Evolutionary conservation across 2,888 invertebrate genomes (phyloP).

Genomic region (Prostheceraeus crozeri): DNA sequence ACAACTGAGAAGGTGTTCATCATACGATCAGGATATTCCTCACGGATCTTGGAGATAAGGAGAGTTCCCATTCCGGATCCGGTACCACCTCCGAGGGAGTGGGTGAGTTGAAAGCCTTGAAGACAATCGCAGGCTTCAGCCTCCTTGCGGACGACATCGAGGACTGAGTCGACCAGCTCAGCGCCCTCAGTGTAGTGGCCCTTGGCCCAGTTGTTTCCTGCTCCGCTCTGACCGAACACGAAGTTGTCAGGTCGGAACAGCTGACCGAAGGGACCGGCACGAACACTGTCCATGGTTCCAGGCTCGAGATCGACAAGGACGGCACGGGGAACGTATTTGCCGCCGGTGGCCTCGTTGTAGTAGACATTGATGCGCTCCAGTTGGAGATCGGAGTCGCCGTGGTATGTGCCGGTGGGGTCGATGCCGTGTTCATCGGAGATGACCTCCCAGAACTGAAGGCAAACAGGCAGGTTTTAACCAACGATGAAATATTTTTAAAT

Average conservation of each 20-base stretch:
- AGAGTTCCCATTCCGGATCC: slow-evolving; percentile 30
- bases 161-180: slow-evolving; percentile 69
- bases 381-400: slow-evolving; percentile 46
- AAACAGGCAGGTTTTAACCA: too few species aligned
- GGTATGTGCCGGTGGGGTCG: slow-evolving; percentile 77
- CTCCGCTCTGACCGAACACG: slow-evolving; percentile 63
- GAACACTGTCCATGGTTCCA: slow-evolving; percentile 76
- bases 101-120: slow-evolving; percentile 60
- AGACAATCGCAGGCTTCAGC: slow-evolving; percentile 79
- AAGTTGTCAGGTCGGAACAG: slow-evolving; percentile 92
- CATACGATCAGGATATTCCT: slow-evolving; percentile 59
- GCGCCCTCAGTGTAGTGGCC: slow-evolving; percentile 66
- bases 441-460: slow-evolving; percentile 87
- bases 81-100: slow-evolving; percentile 62
- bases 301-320: slow-evolving; percentile 88
- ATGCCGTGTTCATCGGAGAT: slow-evolving; percentile 86
- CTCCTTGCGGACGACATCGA: slow-evolving; percentile 67
- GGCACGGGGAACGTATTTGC: neutral
- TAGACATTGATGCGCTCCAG: slow-evolving; percentile 65
- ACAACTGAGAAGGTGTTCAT: slow-evolving; percentile 95
- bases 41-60: slow-evolving; percentile 24
- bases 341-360: slow-evolving; percentile 72
- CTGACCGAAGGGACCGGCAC: slow-evolving; percentile 69
- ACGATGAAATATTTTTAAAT: too few species aligned
- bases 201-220: slow-evolving; percentile 13